Conservation (phyloP, 1,140 invertebrate genomes). For the Trichonephila inaurata region DNA sequence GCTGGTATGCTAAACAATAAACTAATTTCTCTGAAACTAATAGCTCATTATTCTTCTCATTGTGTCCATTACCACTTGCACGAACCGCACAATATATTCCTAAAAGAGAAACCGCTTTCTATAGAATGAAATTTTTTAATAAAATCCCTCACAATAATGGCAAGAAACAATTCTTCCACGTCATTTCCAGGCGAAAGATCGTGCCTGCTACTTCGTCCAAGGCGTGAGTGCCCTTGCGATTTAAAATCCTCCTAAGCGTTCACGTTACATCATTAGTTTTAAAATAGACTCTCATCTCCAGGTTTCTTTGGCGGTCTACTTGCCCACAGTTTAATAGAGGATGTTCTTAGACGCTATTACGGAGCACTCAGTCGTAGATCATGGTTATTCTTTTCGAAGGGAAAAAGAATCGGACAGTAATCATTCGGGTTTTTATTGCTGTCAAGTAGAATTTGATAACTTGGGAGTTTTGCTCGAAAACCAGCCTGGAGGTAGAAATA, state of each 20-base stretch:
- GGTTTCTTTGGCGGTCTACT: background rate
- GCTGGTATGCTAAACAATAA: background rate
- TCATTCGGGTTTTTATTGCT: constrained; percentile 58
- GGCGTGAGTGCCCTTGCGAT: constrained; percentile 13
- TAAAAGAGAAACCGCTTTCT: background rate
- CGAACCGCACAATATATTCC: background rate
- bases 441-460: constrained; percentile 18
- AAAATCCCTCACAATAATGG: constrained; percentile 5
- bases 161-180: background rate
- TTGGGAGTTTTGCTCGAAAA: background rate
- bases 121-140: background rate
- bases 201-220: constrained; percentile 26
- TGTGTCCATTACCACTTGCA: background rate
- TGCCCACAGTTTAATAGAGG: background rate
- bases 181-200: background rate
- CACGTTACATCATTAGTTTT: constrained; percentile 43
- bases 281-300: constrained; percentile 28
- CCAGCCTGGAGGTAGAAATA: background rate
- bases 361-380: background rate
- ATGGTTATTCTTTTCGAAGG: background rate
- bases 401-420: constrained; percentile 21
- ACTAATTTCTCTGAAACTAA: background rate
- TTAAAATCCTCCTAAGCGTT: background rate
- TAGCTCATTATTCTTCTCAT: background rate
- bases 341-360: constrained; percentile 32